phyloP scores from a whole-genome alignment of 23 tunicate species.

The Trididemnum nubilum region DNA sequence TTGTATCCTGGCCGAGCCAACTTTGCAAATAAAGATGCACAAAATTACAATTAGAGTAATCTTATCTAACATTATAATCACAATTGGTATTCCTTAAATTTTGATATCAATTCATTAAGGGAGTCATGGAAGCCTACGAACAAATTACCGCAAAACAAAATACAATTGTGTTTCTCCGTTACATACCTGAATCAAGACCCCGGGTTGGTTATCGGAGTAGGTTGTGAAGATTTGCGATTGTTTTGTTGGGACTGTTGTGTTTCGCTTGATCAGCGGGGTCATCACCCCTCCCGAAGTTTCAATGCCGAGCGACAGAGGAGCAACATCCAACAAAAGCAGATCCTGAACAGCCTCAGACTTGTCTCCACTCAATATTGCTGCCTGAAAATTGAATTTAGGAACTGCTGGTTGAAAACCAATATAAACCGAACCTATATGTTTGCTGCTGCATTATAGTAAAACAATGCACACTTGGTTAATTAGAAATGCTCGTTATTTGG shows the following conservation, averaged over 20 bases:
- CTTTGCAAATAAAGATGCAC: neutral
- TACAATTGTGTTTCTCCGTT: neutral
- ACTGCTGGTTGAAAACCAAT: slow-evolving; percentile 2
- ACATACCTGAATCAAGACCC: slow-evolving; percentile 31
- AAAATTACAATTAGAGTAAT: neutral
- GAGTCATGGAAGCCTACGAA: neutral
- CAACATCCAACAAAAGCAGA: slow-evolving; percentile 59
- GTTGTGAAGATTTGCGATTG: slow-evolving; percentile 64
- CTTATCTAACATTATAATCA: too few relatives aligned
- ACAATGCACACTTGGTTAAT: too few relatives aligned
- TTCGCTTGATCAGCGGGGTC: slow-evolving; percentile 61
- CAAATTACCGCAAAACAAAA: neutral
- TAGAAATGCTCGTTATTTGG: too few relatives aligned
- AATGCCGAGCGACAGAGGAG: slow-evolving; percentile 71
- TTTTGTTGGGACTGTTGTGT: slow-evolving; percentile 59
- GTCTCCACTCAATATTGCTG: slow-evolving; percentile 51
- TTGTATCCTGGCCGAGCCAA: too few relatives aligned
- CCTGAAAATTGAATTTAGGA: slow-evolving; percentile 24
- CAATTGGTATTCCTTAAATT: too few relatives aligned
- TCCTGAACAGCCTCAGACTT: slow-evolving; percentile 25
- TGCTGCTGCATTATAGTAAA: too few relatives aligned
- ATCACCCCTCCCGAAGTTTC: slow-evolving; percentile 77
- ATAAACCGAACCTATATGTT: too few relatives aligned
- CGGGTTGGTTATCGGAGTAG: slow-evolving; percentile 76
- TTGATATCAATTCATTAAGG: too few relatives aligned